Percentiles rank a stretch among this genome's conserved stretches.
Conservation (phyloP, 2,888 invertebrate species). For the Onchidella celtica region DNA sequence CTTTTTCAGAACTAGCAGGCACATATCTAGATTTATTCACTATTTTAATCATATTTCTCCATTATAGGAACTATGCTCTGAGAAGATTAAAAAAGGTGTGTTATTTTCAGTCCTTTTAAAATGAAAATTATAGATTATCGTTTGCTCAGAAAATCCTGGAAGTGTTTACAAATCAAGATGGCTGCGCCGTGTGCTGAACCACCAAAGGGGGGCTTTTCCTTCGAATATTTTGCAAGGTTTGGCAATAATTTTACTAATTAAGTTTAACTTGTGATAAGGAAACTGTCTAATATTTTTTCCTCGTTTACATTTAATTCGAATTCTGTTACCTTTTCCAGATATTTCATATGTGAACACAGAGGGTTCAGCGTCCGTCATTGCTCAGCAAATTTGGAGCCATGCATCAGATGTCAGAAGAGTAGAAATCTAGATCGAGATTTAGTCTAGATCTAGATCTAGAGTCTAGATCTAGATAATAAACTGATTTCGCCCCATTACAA, state of each 20-base stretch:
- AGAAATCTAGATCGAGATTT: background rate
- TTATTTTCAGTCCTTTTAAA: no score
- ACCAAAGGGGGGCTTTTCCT: constrained; percentile 73
- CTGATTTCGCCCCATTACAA: background rate
- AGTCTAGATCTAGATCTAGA: constrained; percentile 31
- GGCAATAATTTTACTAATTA: no score
- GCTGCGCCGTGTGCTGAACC: constrained; percentile 53
- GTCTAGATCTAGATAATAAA: background rate
- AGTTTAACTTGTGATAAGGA: no score
- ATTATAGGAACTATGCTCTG: no score
- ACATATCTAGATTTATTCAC: no score
- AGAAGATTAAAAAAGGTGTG: no score
- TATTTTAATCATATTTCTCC: no score
- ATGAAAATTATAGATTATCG: no score
- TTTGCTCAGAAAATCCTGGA: constrained; percentile 12
- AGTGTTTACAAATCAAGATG: constrained; percentile 32
- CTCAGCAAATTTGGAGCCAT: constrained; percentile 17
- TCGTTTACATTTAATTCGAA: background rate
- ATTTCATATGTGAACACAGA: background rate
- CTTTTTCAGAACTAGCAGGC: no score
- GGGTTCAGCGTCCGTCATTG: no score
- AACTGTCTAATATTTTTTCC: no score
- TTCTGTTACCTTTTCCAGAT: background rate
- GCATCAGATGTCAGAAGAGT: background rate
- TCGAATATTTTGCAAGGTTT: constrained; percentile 76